These are phyloP conservation scores for Heterochromis multidens DNA, from an alignment of 2,113 vertebrate species.

Conservation along the genomic window DNA sequence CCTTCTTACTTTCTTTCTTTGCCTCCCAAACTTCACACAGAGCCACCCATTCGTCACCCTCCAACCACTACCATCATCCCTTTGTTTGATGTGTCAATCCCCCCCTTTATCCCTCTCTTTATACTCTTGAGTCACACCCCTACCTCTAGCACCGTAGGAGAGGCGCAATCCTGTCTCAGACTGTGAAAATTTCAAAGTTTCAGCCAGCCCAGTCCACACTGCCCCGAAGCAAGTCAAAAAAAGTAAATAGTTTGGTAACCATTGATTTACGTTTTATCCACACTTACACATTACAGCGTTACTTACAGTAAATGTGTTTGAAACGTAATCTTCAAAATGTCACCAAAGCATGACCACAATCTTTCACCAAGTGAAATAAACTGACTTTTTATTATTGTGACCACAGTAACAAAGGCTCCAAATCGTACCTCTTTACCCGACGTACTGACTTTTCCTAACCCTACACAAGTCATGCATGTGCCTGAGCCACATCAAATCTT, in stretches of 20 bases:
- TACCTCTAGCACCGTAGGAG: conserved; percentile 22
- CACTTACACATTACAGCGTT: not conserved
- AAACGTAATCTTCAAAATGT: not conserved
- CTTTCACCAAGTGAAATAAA: too few relatives aligned
- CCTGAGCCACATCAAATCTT: too few relatives aligned
- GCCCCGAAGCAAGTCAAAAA: not conserved
- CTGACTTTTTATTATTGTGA: too few relatives aligned
- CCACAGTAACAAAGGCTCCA: too few relatives aligned
- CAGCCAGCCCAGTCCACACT: not conserved
- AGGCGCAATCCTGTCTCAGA: conserved; percentile 12
- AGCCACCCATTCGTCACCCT: not conserved
- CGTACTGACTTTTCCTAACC: too few relatives aligned
- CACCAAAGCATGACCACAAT: too few relatives aligned
- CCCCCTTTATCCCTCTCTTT: not conserved
- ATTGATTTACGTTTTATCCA: not conserved
- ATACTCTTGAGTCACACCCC: not conserved
- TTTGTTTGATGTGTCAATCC: conserved; percentile 7
- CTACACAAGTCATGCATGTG: too few relatives aligned
- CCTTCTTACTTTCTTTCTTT: not conserved
- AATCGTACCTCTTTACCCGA: too few relatives aligned
- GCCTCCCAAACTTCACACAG: conserved; percentile 11
- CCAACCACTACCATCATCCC: not conserved
- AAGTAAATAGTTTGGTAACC: not conserved
- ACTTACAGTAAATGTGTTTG: not conserved
- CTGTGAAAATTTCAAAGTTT: conserved; percentile 36